A percentile compares a stretch with the other conserved stretches of the same genome.
Conservation (phyloP, 2,888 invertebrate species). For the Epistrophe grossulariae region DNA sequence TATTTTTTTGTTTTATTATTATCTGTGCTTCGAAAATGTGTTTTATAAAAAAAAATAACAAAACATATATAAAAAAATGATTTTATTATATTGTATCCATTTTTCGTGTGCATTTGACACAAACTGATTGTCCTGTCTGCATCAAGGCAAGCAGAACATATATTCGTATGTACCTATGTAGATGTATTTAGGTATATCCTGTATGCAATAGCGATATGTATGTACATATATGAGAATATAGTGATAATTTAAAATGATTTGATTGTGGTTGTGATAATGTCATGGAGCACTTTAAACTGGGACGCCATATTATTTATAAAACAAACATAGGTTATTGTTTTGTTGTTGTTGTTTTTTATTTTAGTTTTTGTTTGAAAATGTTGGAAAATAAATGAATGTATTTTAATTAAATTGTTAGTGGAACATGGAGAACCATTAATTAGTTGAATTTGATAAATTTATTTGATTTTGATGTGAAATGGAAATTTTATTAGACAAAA, state of each 20-base stretch:
- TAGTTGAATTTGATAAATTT: conserved; percentile 52
- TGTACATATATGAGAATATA: not conserved
- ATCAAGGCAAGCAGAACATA: not conserved
- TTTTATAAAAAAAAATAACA: conserved; percentile 19
- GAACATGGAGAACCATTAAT: conserved; percentile 57
- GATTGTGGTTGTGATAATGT: conserved; percentile 64
- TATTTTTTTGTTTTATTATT: conserved; percentile 18
- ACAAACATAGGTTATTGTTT: conserved; percentile 1
- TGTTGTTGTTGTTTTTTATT: not conserved
- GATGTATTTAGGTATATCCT: not conserved
- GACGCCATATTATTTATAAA: conserved; percentile 36
- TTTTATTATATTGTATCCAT: conserved; percentile 63
- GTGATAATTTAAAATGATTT: conserved; percentile 60
- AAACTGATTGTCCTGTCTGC: conserved; percentile 35
- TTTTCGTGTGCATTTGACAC: conserved; percentile 48
- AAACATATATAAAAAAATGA: conserved; percentile 43
- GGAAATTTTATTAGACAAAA: conserved; percentile 10
- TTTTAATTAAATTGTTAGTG: conserved; percentile 64
- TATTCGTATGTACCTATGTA: too few relatives aligned
- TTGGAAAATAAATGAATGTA: conserved; percentile 34
- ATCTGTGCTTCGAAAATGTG: conserved; percentile 21
- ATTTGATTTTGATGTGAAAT: conserved; percentile 25
- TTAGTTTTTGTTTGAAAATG: not conserved
- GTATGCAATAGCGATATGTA: not conserved
- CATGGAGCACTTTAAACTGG: conserved; percentile 28